Evolutionary conservation across 2,888 invertebrate species (phyloP), one percentile per base, ranked within the genome.

Genomic region (Drosophila percnosoma): DNA sequence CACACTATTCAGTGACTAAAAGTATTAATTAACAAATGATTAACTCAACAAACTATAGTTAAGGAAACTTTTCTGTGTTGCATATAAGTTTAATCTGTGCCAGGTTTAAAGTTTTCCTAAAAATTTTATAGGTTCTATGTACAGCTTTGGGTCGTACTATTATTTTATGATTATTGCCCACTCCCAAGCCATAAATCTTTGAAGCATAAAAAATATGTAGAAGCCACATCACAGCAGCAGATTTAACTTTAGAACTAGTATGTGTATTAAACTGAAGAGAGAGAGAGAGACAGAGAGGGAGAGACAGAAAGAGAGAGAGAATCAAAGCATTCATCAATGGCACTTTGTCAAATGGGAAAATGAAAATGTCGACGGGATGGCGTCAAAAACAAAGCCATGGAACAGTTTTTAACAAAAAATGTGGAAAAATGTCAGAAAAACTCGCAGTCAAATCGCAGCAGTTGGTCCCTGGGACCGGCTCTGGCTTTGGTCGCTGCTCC

Each of bases 391-490:
- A 76, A 82, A 78, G 70, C 57, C 40, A 34, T 65, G 51, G 34
- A 62, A 42, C 45, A 45, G 57, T 33, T 45, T 55, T 15, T 5
- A 31, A 69, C 68, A 80, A 78, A 80, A 84, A 87, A 83, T 78
- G 77, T 82, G 82, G 78, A 83, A 90, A 91, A 90, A 83, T 91
- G 90, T 90, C 91, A 91, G 83, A 90, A 91, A 91, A 91, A 90
- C 83, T 80, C 83, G 67, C 83, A 87, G 73, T 80, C 82, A 90
- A 80, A 81, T 80, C 90, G 81, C 91, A 90, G 89, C 91, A 83
- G 90, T 90, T 81, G 91, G 87, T 75, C 86, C 73, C 66, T 42
- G 38, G 66, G 58, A 51, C 59, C 31, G 48, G 58, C 52, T 10
- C 33, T 21, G 52, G 36, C 29, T 52, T 33, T 51, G 40, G 42